These are phyloP conservation scores for Amblyornis subalaris DNA, from an alignment of 2,113 vertebrate species.

Conservation along the genomic window DNA sequence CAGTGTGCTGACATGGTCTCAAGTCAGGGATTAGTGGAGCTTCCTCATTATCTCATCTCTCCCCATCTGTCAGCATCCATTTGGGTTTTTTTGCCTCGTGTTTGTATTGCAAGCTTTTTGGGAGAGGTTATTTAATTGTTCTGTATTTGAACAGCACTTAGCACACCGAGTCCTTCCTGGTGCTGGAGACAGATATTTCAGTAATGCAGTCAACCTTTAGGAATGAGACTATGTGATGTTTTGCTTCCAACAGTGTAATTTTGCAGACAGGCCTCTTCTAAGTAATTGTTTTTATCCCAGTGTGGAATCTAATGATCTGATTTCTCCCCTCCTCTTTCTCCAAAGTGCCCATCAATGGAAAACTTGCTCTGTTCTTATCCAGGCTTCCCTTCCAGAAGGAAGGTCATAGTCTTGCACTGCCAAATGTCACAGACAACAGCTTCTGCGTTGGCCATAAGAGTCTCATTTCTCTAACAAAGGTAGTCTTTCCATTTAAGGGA, in stretches of 20 bases:
- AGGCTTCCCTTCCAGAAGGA: neutral
- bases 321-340: neutral
- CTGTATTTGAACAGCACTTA: neutral
- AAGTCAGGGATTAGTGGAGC: neutral
- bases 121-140: neutral
- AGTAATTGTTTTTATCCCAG: neutral
- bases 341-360: neutral
- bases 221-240: neutral
- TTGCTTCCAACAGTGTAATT: neutral
- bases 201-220: neutral
- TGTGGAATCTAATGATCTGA: neutral
- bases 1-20: neutral
- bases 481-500: neutral
- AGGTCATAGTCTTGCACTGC: fast-evolving
- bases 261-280: neutral
- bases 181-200: neutral
- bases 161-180: neutral
- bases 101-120: neutral
- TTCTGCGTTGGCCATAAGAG: neutral
- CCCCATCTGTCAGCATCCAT: neutral
- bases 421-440: neutral
- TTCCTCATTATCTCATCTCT: neutral
- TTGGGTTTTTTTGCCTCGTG: neutral
- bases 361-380: neutral
- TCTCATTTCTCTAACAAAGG: neutral